Percentiles rank a stretch among this genome's conserved stretches.
Evolutionary conservation across 2,113 vertebrate species (phyloP).

Genomic region (Aegypius monachus): DNA sequence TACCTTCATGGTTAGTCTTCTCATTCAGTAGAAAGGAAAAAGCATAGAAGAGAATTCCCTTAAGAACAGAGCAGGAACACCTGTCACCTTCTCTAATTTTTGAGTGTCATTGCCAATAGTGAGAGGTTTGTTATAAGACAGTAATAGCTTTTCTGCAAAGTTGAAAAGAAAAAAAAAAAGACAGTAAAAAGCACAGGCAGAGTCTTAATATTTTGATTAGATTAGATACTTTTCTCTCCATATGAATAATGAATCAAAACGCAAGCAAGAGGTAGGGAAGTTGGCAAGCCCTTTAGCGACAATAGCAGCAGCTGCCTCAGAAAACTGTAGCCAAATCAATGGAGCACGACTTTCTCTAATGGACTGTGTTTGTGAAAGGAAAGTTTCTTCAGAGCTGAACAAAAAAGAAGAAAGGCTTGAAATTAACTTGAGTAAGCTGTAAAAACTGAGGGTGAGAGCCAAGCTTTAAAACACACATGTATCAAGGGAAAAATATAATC

Average conservation of each 20-base stretch:
- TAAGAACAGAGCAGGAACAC: not conserved
- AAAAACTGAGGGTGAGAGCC: not conserved
- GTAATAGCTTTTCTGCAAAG: not conserved
- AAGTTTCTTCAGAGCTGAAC: not conserved
- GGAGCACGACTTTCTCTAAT: not conserved
- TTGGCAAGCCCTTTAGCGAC: not conserved
- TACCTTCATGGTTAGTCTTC: not conserved
- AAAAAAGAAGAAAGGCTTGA: not conserved
- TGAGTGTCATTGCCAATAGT: not conserved
- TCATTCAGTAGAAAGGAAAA: not conserved
- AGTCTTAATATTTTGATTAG: conserved; percentile 30
- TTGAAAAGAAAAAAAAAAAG: not conserved
- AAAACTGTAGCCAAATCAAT: not conserved
- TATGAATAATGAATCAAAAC: not conserved
- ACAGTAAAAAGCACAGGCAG: not conserved
- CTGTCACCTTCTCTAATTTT: not conserved
- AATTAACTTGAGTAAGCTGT: not conserved
- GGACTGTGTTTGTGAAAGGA: not conserved
- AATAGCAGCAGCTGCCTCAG: not conserved
- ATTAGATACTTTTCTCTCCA: not conserved
- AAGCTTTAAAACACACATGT: not conserved
- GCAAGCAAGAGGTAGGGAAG: not conserved
- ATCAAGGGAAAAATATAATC: not conserved
- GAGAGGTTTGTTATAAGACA: not conserved
- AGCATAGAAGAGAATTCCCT: not conserved